Percentiles rank a stretch among this genome's conserved stretches.
Conservation (phyloP, 2,888 invertebrate genomes). For the Conchocele bisecta region DNA sequence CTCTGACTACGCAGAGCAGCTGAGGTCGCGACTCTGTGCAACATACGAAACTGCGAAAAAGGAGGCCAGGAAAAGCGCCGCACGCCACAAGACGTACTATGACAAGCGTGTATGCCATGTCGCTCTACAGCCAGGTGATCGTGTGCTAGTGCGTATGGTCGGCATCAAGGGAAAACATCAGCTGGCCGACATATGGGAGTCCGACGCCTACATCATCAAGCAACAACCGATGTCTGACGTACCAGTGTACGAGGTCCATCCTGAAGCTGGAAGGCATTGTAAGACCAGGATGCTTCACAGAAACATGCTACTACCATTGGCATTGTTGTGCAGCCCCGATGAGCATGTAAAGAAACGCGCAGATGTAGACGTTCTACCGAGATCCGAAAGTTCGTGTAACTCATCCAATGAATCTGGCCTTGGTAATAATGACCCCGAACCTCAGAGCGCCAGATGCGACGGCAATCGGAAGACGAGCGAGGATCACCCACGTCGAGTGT, state of each 20-base stretch:
- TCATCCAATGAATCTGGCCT: no score
- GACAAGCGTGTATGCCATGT: background rate
- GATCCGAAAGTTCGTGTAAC: no score
- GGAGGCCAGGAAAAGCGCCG: background rate
- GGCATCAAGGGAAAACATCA: background rate
- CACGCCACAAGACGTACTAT: conserved; percentile 4
- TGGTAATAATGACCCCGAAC: no score
- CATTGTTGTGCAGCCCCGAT: no score
- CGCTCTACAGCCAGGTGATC: background rate
- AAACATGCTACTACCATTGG: background rate
- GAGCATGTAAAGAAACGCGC: no score
- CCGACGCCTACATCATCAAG: background rate
- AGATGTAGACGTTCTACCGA: no score
- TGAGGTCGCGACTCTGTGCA: background rate
- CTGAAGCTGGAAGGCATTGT: no score
- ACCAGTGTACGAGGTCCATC: background rate
- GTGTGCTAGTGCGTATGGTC: background rate
- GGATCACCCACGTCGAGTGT: no score
- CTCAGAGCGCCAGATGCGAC: no score
- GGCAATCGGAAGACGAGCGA: no score
- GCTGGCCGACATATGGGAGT: background rate
- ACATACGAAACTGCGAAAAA: background rate
- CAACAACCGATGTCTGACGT: background rate
- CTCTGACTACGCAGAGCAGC: background rate
- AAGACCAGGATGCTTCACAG: conserved; percentile 7